These are phyloP conservation scores for Drosophila burlai DNA, from an alignment of 1,140 invertebrate genomes.

Conservation along the genomic window DNA sequence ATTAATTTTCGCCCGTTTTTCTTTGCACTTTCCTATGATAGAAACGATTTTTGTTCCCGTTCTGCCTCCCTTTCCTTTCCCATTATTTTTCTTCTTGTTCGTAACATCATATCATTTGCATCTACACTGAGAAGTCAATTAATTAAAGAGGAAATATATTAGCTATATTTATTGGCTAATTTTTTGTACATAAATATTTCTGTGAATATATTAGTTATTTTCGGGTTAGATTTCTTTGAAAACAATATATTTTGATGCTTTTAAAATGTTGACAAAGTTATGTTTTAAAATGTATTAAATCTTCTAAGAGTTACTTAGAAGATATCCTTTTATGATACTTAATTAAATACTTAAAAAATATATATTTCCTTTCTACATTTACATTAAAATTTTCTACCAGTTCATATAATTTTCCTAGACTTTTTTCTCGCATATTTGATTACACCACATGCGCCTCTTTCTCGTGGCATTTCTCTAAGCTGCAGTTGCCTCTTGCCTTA, in stretches of 20 bases:
- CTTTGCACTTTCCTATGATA: slow-evolving; percentile 51
- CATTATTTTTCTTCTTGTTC: slow-evolving; percentile 1
- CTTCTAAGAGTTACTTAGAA: accelerated
- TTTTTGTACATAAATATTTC: background rate
- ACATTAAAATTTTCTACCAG: background rate
- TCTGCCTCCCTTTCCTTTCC: background rate
- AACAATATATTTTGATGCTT: background rate
- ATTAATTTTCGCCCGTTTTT: slow-evolving; percentile 63
- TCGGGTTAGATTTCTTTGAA: background rate
- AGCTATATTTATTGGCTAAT: background rate
- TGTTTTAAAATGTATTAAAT: too few species aligned
- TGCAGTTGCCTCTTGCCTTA: slow-evolving; percentile 24
- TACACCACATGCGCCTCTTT: slow-evolving; percentile 60
- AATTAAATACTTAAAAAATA: background rate
- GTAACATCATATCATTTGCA: slow-evolving; percentile 52
- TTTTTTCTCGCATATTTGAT: slow-evolving; percentile 70
- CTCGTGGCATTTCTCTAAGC: slow-evolving; percentile 57
- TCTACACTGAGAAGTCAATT: slow-evolving; percentile 25
- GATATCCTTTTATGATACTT: too few species aligned
- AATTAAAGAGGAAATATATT: background rate
- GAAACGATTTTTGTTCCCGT: slow-evolving; percentile 24
- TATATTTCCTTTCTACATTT: background rate
- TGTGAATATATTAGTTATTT: background rate
- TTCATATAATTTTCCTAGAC: slow-evolving; percentile 46
- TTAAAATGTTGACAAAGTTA: background rate